Evolutionary conservation across 2,888 invertebrate species (phyloP).

Genomic region (Lithophane leautieri): DNA sequence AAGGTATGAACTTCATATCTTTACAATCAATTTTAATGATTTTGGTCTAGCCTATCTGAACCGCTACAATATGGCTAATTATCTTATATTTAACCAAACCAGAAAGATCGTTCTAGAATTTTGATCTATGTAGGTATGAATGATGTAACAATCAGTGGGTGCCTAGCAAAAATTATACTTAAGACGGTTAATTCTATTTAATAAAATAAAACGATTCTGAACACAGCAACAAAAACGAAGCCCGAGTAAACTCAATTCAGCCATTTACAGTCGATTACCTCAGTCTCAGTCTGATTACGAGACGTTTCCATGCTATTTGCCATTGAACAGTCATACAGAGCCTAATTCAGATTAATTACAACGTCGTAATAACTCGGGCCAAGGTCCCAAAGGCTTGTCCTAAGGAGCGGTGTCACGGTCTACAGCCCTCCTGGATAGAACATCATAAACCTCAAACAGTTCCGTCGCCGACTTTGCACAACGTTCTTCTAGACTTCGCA

Average conservation of each 20-base stretch:
- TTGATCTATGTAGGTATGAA: no score
- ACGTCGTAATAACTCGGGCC: slow-evolving; percentile 77
- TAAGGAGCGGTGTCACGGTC: slow-evolving; percentile 83
- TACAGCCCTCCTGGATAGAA: slow-evolving; percentile 72
- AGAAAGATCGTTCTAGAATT: not conserved
- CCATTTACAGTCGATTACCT: slow-evolving; percentile 55
- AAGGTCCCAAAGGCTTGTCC: slow-evolving; percentile 84
- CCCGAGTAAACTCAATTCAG: slow-evolving; percentile 24
- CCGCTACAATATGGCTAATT: not conserved
- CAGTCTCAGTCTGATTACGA: slow-evolving; percentile 65
- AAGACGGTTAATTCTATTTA: no score
- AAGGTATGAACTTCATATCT: not conserved
- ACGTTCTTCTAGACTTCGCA: slow-evolving; percentile 78
- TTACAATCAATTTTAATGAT: not conserved
- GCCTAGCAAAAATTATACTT: not conserved
- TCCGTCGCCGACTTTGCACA: slow-evolving; percentile 77
- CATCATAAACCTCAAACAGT: slow-evolving; percentile 79
- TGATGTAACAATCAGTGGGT: not conserved
- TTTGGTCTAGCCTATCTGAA: no score
- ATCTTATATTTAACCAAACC: not conserved
- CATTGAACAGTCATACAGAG: slow-evolving; percentile 71
- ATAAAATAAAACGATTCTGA: not conserved
- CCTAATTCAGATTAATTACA: slow-evolving; percentile 75
- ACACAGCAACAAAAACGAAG: slow-evolving; percentile 26
- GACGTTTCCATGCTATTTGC: slow-evolving; percentile 61